Evolutionary conservation across 2,113 vertebrate genomes (phyloP).

Genomic region (Boulengeromyrus knoepffleri): DNA sequence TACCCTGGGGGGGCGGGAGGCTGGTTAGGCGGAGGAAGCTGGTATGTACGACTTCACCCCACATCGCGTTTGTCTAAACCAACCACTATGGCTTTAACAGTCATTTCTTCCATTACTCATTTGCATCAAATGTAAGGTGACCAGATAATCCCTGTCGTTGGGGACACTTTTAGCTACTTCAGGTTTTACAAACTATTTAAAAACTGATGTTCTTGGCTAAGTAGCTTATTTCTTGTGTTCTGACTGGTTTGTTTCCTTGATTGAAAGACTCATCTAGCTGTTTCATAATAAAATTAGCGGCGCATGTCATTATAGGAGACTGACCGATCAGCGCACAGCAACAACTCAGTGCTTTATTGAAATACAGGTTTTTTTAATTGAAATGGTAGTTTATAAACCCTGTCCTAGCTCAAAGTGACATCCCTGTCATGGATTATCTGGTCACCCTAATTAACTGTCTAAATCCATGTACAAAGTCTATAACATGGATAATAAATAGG

Average conservation of each 20-base stretch:
- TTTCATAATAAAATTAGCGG: background rate
- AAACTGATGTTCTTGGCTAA: background rate
- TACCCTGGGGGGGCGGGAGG: constrained; percentile 61
- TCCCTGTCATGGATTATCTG: background rate
- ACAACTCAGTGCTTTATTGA: background rate
- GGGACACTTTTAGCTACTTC: background rate
- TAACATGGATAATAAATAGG: background rate
- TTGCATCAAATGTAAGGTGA: background rate
- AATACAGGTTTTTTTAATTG: background rate
- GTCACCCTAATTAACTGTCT: background rate
- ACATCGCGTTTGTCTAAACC: background rate
- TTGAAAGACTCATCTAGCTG: background rate
- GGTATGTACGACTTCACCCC: background rate
- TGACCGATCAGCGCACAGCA: background rate
- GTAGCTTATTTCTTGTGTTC: background rate
- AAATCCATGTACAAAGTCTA: background rate
- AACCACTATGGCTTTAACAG: background rate
- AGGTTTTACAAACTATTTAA: background rate
- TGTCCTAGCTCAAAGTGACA: background rate
- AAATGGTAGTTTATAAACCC: no score
- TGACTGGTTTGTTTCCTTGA: background rate
- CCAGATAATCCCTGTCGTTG: background rate
- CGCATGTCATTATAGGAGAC: background rate
- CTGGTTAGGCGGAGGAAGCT: background rate
- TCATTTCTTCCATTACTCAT: background rate